Base-by-base conservation (phyloP, 1,140 invertebrate species). In the Cataglyphis hispanica region DNA sequence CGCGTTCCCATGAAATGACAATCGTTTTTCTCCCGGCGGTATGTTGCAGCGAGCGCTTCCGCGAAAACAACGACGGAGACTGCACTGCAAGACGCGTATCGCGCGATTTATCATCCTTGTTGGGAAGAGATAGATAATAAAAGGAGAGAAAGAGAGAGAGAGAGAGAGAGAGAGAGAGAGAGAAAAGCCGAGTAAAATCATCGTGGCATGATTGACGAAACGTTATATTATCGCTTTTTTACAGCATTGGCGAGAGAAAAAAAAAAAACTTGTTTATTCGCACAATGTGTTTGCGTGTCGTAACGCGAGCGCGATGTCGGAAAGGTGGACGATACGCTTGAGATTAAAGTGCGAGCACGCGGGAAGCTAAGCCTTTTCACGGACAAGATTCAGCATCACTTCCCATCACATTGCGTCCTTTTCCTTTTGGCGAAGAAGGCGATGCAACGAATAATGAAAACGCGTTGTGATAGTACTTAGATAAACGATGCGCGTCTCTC, bases 401-500 rank as follows among this genome's bases (percentile, higher is more conserved):
- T 64, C 34, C 22, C 27, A 10, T 2, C 40, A 46, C 67, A 11
- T 46, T 46, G 34, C 67, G 72, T 74, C 19, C 53, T 43, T 27
- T 31, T 16, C 13, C 50, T 53, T 66, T 58, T 22, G 16, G 27
- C 22, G 46, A 56, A 74, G 25, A 72, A 67, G 58, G n/a, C 53
- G 78, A 58, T 70, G 66, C 13, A 22, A 22, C 27, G 50, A 22
- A n/a, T 76, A 67, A 56, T 46, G 72, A 87, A 72, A 78, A 60
- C 46, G 40, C 11, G 13, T 46, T 11, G 56, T 74, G 90, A 92
- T 91, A 92, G 84, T 50, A 40, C 66, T 25, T 22, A 84, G 91
- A 92, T 90, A 92, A 92, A 91, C 76, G 87, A 46, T 86, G 84
- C 83, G 64, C 3, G 31, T 31, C 31, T 31, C 19, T 31, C 16